Base-by-base conservation (phyloP, 2,888 invertebrate species). In the Drosophila paucipuncta region DNA sequence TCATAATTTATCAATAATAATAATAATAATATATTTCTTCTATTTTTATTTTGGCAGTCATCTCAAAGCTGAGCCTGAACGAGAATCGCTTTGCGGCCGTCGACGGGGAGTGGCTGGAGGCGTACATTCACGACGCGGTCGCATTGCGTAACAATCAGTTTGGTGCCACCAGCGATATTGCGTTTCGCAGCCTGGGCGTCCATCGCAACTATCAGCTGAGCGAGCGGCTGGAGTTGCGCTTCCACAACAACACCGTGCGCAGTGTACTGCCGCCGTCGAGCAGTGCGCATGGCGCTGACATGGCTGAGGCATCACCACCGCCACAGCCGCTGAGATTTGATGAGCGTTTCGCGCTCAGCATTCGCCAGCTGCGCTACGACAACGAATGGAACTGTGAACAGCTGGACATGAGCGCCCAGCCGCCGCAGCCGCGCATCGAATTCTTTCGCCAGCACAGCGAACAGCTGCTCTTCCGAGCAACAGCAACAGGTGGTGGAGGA, bases 91-190 rank as follows among this genome's bases (percentile, higher is more conserved):
- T 93, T 65, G 78, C 82, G 4, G 82, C 83, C 57, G 84, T 92
- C 33, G 91, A 92, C 60, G 93, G 92, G n/a, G 93, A 93, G 66
- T 93, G 93, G 92, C 78, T 92, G 28, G 91, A 91, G 69, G 92
- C 90, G 22, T 83, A 84, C 68, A 82, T 93, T 10, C 85, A 91
- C 6, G 92, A 93, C 28, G 91, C 87, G n/a, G 85, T 91, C 2
- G 68, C 88, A 7, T 81, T 93, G 59, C 83, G 91, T 16, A 90
- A 90, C 68, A 93, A 93, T 80, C 66, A 89, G 55, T 93, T 93
- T 76, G 92, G 92, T 5, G 72, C 81, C 30, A 92, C 91, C 54
- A 92, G 91, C 67, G 90, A 89, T n/a, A 91, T 92, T 41, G 92
- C 93, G 2, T 93, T 93, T 68, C 90, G 87, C 85, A 92, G 91